Percentiles rank a stretch among this genome's conserved stretches.
These are phyloP conservation scores for Brachylomia viminalis DNA, from an alignment of 2,888 invertebrate genomes.

Conservation along the genomic window DNA sequence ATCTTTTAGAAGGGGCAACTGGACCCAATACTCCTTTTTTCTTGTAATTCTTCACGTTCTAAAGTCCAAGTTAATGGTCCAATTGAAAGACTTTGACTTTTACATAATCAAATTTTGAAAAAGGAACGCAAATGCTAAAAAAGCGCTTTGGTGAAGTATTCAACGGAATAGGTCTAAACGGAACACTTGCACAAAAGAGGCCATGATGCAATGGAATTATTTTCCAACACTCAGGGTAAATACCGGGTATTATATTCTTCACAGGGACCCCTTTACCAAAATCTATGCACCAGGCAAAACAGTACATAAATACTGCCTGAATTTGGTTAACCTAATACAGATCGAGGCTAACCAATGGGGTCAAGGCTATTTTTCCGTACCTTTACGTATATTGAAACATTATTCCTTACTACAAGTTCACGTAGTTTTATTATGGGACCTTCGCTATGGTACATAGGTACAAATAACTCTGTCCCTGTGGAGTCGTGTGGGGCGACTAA, in stretches of 20 bases:
- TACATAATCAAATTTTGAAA: not conserved
- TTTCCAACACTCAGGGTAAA: not conserved
- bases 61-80: not conserved
- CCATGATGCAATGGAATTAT: not conserved
- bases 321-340: constrained; percentile 53
- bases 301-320: constrained; percentile 20
- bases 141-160: not conserved
- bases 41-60: not conserved
- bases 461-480: constrained; percentile 38
- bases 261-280: not conserved
- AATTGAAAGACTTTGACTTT: not conserved
- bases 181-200: not conserved
- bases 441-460: constrained; percentile 35
- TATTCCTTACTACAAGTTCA: constrained; percentile 37
- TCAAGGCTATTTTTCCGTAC: constrained; percentile 49
- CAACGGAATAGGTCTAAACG: not conserved
- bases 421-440: constrained; percentile 26
- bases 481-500: constrained; percentile 30
- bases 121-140: not conserved
- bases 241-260: not conserved
- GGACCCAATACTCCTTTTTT: not conserved
- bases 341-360: constrained; percentile 46
- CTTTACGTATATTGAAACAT: constrained; percentile 45
- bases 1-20: not conserved
- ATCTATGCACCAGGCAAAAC: constrained; percentile 18